Evolutionary conservation across 2,797 vertebrate species (phyloP).

Genomic region (Poeciliopsis paucimaculata): DNA sequence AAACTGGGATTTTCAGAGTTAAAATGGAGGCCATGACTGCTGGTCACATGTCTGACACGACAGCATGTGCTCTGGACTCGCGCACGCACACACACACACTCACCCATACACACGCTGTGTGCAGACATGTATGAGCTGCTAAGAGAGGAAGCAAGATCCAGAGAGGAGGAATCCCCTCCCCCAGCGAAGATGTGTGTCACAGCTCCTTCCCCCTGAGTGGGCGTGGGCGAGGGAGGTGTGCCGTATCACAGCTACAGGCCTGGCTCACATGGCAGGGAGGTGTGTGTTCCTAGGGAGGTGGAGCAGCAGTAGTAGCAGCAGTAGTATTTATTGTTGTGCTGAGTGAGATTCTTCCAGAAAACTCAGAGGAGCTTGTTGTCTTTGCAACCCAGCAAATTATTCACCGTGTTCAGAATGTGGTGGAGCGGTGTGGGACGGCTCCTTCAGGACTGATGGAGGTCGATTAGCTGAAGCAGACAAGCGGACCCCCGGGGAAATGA

Average conservation of each 20-base stretch:
- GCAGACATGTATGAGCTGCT: conserved; percentile 50
- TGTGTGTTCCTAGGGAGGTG: conserved; percentile 18
- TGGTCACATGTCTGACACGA: conserved; percentile 79
- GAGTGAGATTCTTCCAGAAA: conserved; percentile 1
- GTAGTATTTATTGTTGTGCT: not conserved
- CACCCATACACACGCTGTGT: not conserved
- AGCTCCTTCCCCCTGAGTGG: conserved; percentile 41
- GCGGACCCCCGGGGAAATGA: not conserved
- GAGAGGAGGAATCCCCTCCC: conserved; percentile 38
- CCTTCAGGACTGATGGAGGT: not conserved
- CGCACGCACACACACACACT: conserved; percentile 23
- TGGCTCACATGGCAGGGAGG: conserved; percentile 58
- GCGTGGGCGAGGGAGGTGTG: conserved; percentile 67
- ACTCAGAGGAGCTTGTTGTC: not conserved
- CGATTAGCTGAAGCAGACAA: not conserved
- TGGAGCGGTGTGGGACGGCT: not conserved
- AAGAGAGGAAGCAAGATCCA: conserved; percentile 22
- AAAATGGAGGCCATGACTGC: conserved; percentile 78
- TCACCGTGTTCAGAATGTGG: not conserved
- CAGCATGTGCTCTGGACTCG: conserved; percentile 67
- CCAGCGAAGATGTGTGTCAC: conserved; percentile 30
- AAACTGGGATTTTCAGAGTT: conserved; percentile 62
- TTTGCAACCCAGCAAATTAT: not conserved
- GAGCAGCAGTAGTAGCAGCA: not conserved
- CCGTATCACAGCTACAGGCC: conserved; percentile 69